phyloP scores from a whole-genome alignment of 2,888 invertebrate species.

The Thysanoteuthis rhombus region DNA sequence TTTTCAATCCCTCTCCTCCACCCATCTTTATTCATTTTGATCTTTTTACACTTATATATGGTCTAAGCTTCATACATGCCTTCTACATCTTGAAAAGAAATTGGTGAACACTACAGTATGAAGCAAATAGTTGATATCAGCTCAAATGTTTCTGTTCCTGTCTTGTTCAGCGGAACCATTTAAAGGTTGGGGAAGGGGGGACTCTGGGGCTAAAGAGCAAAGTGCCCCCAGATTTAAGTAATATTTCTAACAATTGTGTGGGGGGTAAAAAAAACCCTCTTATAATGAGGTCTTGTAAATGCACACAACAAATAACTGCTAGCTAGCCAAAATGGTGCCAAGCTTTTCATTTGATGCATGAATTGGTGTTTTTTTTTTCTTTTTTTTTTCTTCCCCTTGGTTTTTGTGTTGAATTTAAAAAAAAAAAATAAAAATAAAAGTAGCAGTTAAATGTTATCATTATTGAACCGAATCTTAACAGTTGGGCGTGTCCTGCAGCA shows the following conservation, averaged over 20 bases:
- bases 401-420: neutral
- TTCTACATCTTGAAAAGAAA: neutral
- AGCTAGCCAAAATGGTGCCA: neutral
- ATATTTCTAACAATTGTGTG: neutral
- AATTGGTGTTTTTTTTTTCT: neutral
- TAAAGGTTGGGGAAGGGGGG: neutral
- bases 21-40: neutral
- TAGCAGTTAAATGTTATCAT: neutral
- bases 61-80: neutral
- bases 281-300: neutral
- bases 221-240: neutral
- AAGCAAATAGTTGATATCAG: neutral
- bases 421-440: too few relatives aligned
- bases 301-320: neutral
- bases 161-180: neutral
- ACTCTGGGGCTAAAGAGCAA: neutral
- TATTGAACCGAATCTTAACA: neutral
- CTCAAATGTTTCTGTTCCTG: conserved; percentile 12
- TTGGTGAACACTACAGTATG: neutral
- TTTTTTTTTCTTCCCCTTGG: neutral
- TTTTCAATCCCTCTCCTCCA: neutral
- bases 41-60: neutral
- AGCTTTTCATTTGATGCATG: neutral
- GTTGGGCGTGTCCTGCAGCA: neutral
- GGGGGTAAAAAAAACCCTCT: too few relatives aligned